Percentiles rank a stretch among this genome's conserved stretches.
These are phyloP conservation scores for Clinocottus analis DNA, from an alignment of 2,113 vertebrate species.

Conservation along the genomic window DNA sequence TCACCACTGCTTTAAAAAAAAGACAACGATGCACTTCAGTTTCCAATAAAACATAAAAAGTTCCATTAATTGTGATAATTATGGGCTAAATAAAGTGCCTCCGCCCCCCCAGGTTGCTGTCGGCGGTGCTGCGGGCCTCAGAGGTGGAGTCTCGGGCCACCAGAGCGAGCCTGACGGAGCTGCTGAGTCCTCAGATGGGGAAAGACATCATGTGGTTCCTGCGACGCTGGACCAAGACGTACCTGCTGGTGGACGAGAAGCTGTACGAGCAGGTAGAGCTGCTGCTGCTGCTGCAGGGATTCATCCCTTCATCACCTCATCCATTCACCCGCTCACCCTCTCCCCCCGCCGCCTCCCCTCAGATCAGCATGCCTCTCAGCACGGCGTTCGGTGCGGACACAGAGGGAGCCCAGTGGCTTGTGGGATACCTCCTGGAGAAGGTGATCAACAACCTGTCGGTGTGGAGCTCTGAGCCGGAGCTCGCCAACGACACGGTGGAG, in stretches of 20 bases:
- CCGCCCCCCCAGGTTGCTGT: constrained; percentile 97
- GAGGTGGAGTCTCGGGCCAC: constrained; percentile 98
- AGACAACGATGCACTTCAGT: too few species aligned
- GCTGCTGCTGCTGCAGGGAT: too few species aligned
- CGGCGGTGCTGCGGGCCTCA: constrained; percentile 94
- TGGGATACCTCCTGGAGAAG: constrained; percentile 98
- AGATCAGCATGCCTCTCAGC: constrained; percentile 96
- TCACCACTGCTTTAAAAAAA: too few species aligned
- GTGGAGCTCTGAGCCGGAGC: constrained; percentile 97
- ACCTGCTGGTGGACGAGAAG: constrained; percentile 97
- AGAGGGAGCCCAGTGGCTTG: constrained; percentile 98
- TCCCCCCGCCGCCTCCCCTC: constrained; percentile 29
- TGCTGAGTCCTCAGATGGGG: constrained; percentile 98
- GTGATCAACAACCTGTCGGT: constrained; percentile 98
- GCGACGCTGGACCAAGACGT: constrained; percentile 96
- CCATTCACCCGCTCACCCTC: background rate
- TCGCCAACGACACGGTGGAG: constrained; percentile 97
- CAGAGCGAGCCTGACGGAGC: constrained; percentile 91
- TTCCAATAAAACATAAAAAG: too few species aligned
- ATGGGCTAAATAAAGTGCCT: too few species aligned
- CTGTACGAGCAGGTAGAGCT: constrained; percentile 97
- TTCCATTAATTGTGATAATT: too few species aligned
- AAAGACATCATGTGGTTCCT: constrained; percentile 99
- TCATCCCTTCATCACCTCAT: too few species aligned
- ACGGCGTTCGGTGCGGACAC: constrained; percentile 97